Evolutionary conservation across 2,888 invertebrate species (phyloP).

Genomic region (Andrena bucephala): DNA sequence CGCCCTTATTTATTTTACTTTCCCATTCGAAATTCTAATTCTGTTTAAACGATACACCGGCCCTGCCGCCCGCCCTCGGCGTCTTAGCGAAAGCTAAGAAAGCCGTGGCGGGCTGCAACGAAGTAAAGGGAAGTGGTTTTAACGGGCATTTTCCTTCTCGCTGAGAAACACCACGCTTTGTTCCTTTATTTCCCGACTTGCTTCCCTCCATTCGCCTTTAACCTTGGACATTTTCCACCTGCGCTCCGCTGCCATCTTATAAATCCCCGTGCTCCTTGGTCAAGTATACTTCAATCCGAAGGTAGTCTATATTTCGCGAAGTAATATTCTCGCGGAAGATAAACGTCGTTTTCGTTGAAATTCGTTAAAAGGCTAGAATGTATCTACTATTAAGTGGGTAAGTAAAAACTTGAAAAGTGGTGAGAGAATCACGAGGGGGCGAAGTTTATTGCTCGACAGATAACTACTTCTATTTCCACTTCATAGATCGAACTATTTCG

Average conservation of each 20-base stretch:
- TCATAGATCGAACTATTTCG: conserved; percentile 14
- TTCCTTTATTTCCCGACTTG: not conserved
- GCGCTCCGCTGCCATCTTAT: not conserved
- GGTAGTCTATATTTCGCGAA: not conserved
- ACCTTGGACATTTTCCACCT: conserved; percentile 21
- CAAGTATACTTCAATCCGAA: not conserved
- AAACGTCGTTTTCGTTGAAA: not conserved
- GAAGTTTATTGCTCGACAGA: too few species aligned
- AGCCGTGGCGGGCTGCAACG: not conserved
- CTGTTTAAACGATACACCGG: conserved; percentile 34
- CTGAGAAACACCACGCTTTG: conserved; percentile 15
- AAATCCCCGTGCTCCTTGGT: not conserved
- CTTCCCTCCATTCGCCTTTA: conserved; percentile 29
- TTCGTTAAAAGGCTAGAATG: not conserved
- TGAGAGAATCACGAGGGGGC: too few species aligned
- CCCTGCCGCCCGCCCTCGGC: not conserved
- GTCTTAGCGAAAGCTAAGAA: not conserved
- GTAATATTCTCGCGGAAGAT: not conserved
- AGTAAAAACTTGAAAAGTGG: too few species aligned
- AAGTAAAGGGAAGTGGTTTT: conserved; percentile 2
- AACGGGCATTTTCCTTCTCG: conserved; percentile 17
- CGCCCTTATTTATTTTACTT: conserved; percentile 57
- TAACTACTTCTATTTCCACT: not conserved
- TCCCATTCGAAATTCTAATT: conserved; percentile 68
- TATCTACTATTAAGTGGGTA: too few species aligned